Evolutionary conservation across 2,888 invertebrate genomes (phyloP).

Genomic region (Cheilosia variabilis): DNA sequence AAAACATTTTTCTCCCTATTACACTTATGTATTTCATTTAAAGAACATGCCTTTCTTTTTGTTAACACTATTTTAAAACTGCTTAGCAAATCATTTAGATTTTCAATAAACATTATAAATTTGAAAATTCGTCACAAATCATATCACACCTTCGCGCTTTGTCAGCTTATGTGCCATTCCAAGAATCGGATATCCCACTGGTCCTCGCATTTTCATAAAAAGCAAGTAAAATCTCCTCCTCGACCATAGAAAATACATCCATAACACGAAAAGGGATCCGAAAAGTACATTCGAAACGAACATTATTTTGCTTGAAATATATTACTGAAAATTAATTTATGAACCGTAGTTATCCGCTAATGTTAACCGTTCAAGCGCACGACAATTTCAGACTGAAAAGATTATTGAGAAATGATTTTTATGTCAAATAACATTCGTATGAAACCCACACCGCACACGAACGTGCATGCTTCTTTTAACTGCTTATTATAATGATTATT

Average conservation of each 20-base stretch:
- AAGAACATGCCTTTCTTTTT: too few relatives aligned
- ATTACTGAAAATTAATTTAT: background rate
- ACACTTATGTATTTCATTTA: too few relatives aligned
- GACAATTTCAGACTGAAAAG: constrained; percentile 52
- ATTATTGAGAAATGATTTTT: constrained; percentile 53
- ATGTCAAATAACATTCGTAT: constrained; percentile 50
- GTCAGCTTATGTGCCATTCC: constrained; percentile 79
- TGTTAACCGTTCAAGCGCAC: constrained; percentile 51
- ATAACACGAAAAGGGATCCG: constrained; percentile 76
- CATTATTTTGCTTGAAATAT: constrained; percentile 66
- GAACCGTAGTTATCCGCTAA: constrained; percentile 23
- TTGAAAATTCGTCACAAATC: too few relatives aligned
- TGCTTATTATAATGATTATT: constrained; percentile 73
- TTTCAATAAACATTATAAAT: too few relatives aligned
- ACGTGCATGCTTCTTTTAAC: constrained; percentile 69
- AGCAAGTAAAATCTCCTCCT: constrained; percentile 80
- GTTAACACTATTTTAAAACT: too few relatives aligned
- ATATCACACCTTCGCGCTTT: constrained; percentile 79
- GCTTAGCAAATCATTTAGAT: too few relatives aligned
- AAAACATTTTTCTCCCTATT: too few relatives aligned
- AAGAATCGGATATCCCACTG: constrained; percentile 80
- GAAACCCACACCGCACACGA: constrained; percentile 43
- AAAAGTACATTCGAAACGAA: constrained; percentile 55
- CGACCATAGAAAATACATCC: constrained; percentile 80
- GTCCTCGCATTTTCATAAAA: constrained; percentile 79